Base-by-base conservation (phyloP, 2,113 vertebrate genomes). In the Collichthys lucidus region DNA sequence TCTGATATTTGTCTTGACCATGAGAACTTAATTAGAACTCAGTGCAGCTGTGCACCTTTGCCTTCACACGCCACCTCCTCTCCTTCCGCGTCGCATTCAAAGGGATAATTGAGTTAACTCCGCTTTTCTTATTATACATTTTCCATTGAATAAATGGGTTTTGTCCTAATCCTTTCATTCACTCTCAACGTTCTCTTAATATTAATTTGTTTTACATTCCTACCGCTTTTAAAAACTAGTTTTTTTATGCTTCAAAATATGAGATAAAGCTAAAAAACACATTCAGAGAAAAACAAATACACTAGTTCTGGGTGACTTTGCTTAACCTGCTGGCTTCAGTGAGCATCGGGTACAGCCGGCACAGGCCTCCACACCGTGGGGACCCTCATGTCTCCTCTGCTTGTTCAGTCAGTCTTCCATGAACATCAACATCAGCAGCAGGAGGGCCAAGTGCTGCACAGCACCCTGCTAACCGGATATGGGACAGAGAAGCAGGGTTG, bases 371-470 rank as follows among this genome's bases (percentile, higher is more conserved):
- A 14, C 46, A 20, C 64, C 46, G 4, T n/a, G 12, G 82, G 82
- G 56, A 76, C 60, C 26, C 15, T 50, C 29, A n/a, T 42, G 26
- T 3, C 26, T 17, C 57, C 74, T 35, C 57, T 50, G 44, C 11
- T 22, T 31, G 22, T 31, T 72, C 56, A 24, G 26, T 26, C 52
- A 56, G 59, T 78, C 71, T 61, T 79, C 78, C 47, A 79, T 83
- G 74, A 82, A 70, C 76, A 74, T 75, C 66, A 71, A 62, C 81
- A 80, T 72, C 73, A 79, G 74, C 77, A 64, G 67, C 71, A 73
- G 70, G 70, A 46, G 56, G 66, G 63, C 72, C 50, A 49, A 69
- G 55, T 16, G 50, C 31, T 22, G 64, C 73, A 57, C 35, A 47
- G 52, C 46, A 10, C 6, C 42, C 67, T 12, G 53, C 42, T 57